Evolutionary conservation across 2,113 vertebrate species (phyloP).

Genomic region (Alectura lathami): DNA sequence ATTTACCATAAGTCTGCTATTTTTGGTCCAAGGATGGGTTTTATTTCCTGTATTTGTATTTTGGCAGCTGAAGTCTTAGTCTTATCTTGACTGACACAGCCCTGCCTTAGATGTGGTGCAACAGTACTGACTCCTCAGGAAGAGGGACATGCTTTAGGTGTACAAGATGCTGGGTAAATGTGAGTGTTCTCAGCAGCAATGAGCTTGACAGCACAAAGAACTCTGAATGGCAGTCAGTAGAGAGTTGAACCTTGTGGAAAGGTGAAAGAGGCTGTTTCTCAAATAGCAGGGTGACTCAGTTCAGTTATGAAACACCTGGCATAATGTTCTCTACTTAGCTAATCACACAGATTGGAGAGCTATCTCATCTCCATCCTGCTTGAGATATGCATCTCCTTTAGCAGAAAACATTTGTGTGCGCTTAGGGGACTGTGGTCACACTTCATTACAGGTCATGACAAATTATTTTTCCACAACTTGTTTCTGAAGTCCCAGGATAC

Average conservation of each 20-base stretch:
- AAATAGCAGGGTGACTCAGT: not conserved
- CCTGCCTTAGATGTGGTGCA: not conserved
- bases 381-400: not conserved
- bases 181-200: not conserved
- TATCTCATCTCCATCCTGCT: not conserved
- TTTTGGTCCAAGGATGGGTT: not conserved
- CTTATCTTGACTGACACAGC: not conserved
- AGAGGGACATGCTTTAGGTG: not conserved
- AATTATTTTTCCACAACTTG: not conserved
- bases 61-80: not conserved
- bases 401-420: rapidly evolving
- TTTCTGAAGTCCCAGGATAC: not conserved
- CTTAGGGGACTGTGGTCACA: not conserved
- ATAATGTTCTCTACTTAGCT: not conserved
- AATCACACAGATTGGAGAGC: not conserved
- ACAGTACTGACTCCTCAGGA: not conserved
- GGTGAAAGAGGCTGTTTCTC: not conserved
- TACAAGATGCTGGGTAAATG: not conserved
- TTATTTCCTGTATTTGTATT: not conserved
- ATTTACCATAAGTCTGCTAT: not conserved
- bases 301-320: not conserved
- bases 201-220: not conserved
- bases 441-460: not conserved
- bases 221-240: not conserved
- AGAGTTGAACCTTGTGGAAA: not conserved